phyloP scores from a whole-genome alignment of 2,888 invertebrate genomes.

The Pachymerium ferrugineum region DNA sequence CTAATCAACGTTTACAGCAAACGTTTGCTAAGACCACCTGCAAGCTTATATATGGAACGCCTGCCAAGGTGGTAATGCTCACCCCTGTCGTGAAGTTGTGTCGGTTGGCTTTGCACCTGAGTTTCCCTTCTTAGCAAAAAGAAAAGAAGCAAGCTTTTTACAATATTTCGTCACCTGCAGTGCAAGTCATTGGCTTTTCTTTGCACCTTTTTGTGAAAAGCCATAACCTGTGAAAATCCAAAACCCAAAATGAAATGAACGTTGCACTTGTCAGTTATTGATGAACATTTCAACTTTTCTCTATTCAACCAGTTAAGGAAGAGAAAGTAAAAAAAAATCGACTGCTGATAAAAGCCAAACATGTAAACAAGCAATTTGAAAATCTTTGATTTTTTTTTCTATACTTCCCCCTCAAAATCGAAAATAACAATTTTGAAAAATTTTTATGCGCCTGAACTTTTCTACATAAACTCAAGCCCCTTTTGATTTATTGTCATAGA shows the following conservation, averaged over 20 bases:
- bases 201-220: neutral
- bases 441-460: neutral
- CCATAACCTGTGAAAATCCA: neutral
- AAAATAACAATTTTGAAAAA: neutral
- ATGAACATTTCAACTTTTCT: neutral
- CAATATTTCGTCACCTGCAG: slow-evolving; percentile 13
- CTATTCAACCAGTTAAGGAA: neutral
- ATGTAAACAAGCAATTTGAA: no score
- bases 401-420: no score
- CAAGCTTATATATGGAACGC: neutral
- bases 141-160: slow-evolving; percentile 13
- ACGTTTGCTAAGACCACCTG: slow-evolving; percentile 7
- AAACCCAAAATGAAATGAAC: neutral
- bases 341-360: no score
- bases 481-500: neutral
- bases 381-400: no score
- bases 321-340: neutral
- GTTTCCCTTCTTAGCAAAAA: slow-evolving; percentile 3
- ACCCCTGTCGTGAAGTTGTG: slow-evolving; percentile 3
- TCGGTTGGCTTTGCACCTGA: slow-evolving; percentile 4
- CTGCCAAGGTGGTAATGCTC: slow-evolving; percentile 3
- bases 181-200: slow-evolving; percentile 8
- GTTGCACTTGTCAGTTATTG: no score
- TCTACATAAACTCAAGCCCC: neutral
- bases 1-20: neutral